Base-by-base conservation (phyloP, 2,113 vertebrate species). In the Scomber colias region DNA sequence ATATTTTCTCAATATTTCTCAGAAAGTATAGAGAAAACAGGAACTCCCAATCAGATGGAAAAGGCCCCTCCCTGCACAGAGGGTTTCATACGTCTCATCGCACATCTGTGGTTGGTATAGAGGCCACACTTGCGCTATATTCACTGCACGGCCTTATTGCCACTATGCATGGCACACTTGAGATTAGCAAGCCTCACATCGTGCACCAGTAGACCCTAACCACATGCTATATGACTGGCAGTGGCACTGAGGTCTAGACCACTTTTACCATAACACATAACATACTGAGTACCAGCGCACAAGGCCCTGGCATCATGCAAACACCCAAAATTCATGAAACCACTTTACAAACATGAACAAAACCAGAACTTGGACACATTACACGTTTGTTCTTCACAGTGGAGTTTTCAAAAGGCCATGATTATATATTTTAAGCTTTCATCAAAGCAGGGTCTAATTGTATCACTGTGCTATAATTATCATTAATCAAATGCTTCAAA, bases 1-100 rank as follows among this genome's bases (percentile, higher is more conserved):
- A 24, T 76, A 35, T 82, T 84, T 87, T 66, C 84, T 82, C 64
- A 88, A 74, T 71, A 70, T 67, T 93, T 92, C 84, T 86, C 78
- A 93, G 82, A 92, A 91, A 57, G 35, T 46, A 50, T 31, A 83
- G 74, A 86, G 67, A 86, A 94, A 95, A 94, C 92, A 93, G 94
- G 94, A 95, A 95, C 87, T 91, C 27, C 40, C 45, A 71, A 78
- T 89, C 59, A 75, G 57, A 91, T 87, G 59, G 46, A 87, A 74
- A 30, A 60, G 9, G 71, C 89, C 89, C 84, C 92, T 81, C 92
- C 93, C 93, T 92, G 81, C 17, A 68, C 84, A 66, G 17, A 64
- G 17, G 65, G 67, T 90, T 90, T 91, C 83, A 86, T 57, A 71
- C 70, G 27, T 78, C 61, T 81, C 30, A 66, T 87, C 59, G 70